Conservation (phyloP, 2,113 vertebrate genomes). For the Lasiurus borealis region DNA sequence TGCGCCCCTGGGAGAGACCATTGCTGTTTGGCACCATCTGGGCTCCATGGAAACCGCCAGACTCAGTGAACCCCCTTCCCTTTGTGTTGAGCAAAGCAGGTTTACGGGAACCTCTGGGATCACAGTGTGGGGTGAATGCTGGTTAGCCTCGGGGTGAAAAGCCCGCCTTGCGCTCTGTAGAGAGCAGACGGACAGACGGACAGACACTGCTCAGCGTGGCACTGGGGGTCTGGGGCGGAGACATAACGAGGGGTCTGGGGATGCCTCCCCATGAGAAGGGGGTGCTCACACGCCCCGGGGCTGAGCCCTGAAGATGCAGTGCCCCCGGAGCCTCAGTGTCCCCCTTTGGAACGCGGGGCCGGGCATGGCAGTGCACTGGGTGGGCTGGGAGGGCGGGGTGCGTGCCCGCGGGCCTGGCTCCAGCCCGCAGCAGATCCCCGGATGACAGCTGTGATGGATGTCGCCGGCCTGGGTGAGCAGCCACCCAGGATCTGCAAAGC, state of each 20-base stretch:
- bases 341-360: background rate
- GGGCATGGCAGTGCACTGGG: background rate
- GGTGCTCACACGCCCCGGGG: accelerated
- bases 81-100: background rate
- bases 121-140: background rate
- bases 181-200: too few species aligned
- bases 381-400: background rate
- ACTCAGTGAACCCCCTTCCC: background rate
- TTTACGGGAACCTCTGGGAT: background rate
- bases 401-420: accelerated
- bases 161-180: too few species aligned
- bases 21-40: background rate
- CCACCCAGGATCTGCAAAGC: background rate
- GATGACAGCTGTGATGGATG: background rate
- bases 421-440: background rate
- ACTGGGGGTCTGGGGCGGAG: accelerated
- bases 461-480: accelerated
- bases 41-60: constrained; percentile 38
- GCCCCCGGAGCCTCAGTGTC: constrained; percentile 1
- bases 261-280: accelerated
- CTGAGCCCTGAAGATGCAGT: background rate
- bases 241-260: too few species aligned
- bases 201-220: accelerated
- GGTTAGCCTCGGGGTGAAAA: background rate
- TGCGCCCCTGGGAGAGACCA: background rate